Conservation (phyloP, 2,113 vertebrate species). For the Equus przewalskii region DNA sequence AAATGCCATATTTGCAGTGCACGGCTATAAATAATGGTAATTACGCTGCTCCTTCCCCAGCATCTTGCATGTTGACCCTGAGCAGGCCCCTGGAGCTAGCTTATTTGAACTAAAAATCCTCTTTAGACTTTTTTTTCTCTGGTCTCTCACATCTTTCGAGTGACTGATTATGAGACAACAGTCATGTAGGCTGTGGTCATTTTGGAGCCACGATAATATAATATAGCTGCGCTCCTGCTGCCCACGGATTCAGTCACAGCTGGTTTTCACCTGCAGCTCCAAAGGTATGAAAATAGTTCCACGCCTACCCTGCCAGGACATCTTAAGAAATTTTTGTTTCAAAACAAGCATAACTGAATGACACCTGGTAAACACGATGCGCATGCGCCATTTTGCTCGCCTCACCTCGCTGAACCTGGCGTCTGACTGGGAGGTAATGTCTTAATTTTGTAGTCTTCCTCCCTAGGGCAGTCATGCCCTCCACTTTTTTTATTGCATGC, state of each 20-base stretch:
- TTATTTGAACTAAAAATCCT: conserved; percentile 46
- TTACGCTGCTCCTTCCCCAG: not conserved
- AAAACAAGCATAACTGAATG: not conserved
- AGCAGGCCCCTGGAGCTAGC: not conserved
- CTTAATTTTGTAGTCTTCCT: not conserved
- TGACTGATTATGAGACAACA: not conserved
- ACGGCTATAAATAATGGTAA: not conserved
- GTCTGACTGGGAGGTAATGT: not conserved
- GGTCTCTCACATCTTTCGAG: not conserved
- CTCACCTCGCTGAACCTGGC: not conserved
- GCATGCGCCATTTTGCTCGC: not conserved
- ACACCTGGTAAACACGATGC: not conserved
- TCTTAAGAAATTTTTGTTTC: not conserved
- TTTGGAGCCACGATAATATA: not conserved
- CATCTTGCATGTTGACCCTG: not conserved
- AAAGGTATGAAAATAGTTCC: not conserved
- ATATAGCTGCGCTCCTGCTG: not conserved
- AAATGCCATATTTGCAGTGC: not conserved
- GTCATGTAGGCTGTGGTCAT: not conserved
- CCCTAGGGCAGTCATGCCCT: too few relatives aligned
- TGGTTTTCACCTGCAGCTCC: not conserved
- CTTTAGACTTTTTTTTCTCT: conserved; percentile 17
- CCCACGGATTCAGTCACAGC: not conserved
- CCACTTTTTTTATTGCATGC: not conserved
- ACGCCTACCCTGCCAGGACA: not conserved